Evolutionary conservation across 2,888 invertebrate genomes (phyloP).

Genomic region (Aelia acuminata): DNA sequence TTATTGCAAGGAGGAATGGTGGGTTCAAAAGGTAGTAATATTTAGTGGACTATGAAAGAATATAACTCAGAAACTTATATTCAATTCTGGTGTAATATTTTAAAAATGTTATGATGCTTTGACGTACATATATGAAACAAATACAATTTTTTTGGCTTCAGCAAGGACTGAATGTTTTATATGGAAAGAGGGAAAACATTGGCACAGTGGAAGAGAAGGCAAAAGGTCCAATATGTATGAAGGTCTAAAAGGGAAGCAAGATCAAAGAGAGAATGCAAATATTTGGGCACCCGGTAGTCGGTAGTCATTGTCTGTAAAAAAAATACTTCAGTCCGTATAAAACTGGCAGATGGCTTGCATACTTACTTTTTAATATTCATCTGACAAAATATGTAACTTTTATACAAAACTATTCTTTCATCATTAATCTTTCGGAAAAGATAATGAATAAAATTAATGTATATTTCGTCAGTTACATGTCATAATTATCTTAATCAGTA

Average conservation of each 20-base stretch:
- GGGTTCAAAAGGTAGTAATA: too few relatives aligned
- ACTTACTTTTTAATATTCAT: background rate
- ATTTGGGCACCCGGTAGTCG: background rate
- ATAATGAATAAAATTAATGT: too few relatives aligned
- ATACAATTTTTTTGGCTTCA: background rate
- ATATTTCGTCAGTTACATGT: too few relatives aligned
- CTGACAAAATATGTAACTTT: background rate
- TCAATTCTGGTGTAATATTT: too few relatives aligned
- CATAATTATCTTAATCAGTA: too few relatives aligned
- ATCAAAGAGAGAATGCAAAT: slow-evolving; percentile 35
- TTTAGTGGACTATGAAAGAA: too few relatives aligned
- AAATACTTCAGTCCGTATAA: background rate
- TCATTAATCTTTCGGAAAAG: background rate
- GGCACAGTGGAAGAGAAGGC: background rate
- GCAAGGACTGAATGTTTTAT: background rate
- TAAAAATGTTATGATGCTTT: too few relatives aligned
- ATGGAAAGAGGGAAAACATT: background rate
- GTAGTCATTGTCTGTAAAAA: slow-evolving; percentile 1
- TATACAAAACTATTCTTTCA: too few relatives aligned
- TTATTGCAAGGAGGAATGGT: too few relatives aligned
- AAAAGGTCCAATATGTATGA: slow-evolving; percentile 29
- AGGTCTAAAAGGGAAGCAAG: background rate
- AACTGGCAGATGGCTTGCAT: background rate
- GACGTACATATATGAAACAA: too few relatives aligned
- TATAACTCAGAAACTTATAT: too few relatives aligned